Conservation (phyloP, 1,140 invertebrate species). For the Ladona fulva region DNA sequence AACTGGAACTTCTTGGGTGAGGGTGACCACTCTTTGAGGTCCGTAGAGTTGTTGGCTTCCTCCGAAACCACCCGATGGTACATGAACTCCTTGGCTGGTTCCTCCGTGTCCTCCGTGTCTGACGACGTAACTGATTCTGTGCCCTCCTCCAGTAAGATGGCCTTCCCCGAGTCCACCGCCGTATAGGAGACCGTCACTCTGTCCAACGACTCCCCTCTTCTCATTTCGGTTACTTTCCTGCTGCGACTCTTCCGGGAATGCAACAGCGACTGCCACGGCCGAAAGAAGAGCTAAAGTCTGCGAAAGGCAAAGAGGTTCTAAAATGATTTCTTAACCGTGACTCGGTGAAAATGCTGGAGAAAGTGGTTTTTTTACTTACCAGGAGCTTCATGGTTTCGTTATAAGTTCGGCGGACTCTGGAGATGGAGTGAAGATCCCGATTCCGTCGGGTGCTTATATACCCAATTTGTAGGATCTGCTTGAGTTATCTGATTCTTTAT, state of each 20-base stretch:
- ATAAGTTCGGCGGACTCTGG: too few relatives aligned
- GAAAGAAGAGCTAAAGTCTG: background rate
- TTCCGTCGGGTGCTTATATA: too few relatives aligned
- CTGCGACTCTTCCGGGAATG: background rate
- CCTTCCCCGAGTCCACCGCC: background rate
- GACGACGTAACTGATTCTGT: background rate
- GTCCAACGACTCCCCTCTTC: background rate
- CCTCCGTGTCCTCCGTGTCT: background rate
- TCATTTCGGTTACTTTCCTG: background rate
- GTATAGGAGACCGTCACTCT: background rate
- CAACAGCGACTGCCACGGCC: background rate
- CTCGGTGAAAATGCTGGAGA: too few relatives aligned
- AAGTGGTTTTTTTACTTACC: too few relatives aligned
- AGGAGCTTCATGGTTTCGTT: too few relatives aligned
- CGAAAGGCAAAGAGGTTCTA: too few relatives aligned
- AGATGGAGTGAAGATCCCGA: too few relatives aligned
- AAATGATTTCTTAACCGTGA: too few relatives aligned
- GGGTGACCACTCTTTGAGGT: slow-evolving; percentile 37
- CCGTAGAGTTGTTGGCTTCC: slow-evolving; percentile 27
- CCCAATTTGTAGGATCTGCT: too few relatives aligned
- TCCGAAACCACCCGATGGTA: too few relatives aligned
- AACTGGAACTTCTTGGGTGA: slow-evolving; percentile 38
- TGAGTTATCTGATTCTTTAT: too few relatives aligned
- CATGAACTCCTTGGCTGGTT: background rate
- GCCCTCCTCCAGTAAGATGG: background rate